Conservation (phyloP, 2,113 vertebrate species). For the Corythoichthys haematopterus region DNA sequence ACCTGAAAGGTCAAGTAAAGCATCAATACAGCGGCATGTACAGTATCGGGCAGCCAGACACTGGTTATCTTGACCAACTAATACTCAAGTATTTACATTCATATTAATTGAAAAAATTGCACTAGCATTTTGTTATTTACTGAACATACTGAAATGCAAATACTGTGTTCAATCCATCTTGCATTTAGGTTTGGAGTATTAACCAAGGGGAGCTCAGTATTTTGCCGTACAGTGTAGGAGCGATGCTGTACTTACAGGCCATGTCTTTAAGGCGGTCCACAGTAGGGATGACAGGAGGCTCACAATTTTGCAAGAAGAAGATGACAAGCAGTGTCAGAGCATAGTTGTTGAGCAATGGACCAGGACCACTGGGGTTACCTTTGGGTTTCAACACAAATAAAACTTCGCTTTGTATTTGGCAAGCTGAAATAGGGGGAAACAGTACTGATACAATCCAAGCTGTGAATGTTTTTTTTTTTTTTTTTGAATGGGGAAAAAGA, state of each 20-base stretch:
- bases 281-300: slow-evolving; percentile 78
- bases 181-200: not conserved
- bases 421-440: not conserved
- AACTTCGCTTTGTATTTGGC: not conserved
- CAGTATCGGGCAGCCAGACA: not conserved
- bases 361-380: slow-evolving; percentile 79
- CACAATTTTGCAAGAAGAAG: slow-evolving; percentile 85
- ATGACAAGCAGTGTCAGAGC: slow-evolving; percentile 84
- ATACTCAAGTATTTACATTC: not conserved
- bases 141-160: not conserved
- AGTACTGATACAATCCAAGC: not conserved
- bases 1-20: slow-evolving; percentile 54
- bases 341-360: slow-evolving; percentile 87
- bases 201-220: not conserved
- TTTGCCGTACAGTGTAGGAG: not conserved
- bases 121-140: not conserved
- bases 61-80: not conserved
- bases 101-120: not conserved
- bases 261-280: slow-evolving; percentile 73
- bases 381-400: not conserved
- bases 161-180: not conserved
- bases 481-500: not conserved
- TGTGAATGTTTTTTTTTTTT: not conserved
- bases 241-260: slow-evolving; percentile 72
- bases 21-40: not conserved